Conservation (phyloP, 2,888 invertebrate species). For the Petrolisthes manimaculis region DNA sequence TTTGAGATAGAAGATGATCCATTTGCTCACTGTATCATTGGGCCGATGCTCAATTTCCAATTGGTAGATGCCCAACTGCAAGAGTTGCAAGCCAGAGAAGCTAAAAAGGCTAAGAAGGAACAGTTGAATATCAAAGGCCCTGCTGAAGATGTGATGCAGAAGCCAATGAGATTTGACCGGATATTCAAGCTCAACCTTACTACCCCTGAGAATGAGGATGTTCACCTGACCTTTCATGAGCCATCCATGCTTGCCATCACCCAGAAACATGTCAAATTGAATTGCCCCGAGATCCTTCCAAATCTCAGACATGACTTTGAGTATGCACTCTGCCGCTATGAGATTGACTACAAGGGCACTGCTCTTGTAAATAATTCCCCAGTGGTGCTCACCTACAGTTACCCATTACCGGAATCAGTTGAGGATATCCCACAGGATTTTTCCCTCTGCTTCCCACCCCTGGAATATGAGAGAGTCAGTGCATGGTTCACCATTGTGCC, state of each 20-base stretch:
- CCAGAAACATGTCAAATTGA: neutral
- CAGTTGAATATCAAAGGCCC: conserved; percentile 34
- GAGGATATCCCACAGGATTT: conserved; percentile 17
- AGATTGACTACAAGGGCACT: conserved; percentile 50
- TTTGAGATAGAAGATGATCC: conserved; percentile 39
- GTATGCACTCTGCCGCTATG: conserved; percentile 58
- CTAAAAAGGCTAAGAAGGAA: neutral
- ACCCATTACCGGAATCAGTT: conserved; percentile 2
- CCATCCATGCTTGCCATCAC: too few relatives aligned
- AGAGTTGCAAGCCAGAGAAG: neutral
- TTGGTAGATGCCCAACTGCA: neutral
- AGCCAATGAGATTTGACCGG: conserved; percentile 65
- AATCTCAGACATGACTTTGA: conserved; percentile 51
- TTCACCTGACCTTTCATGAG: neutral
- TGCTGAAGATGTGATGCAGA: conserved; percentile 58
- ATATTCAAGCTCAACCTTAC: conserved; percentile 49
- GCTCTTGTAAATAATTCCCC: neutral
- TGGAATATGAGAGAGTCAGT: conserved; percentile 1
- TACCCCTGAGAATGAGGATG: neutral
- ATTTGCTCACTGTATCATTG: conserved; percentile 31
- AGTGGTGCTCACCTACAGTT: conserved; percentile 5
- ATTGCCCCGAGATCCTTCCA: conserved; percentile 18
- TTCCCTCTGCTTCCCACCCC: neutral
- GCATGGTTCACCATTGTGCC: neutral
- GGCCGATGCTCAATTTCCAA: neutral